A percentile compares a stretch with the other conserved stretches of the same genome.
phyloP scores from a whole-genome alignment of 2,888 invertebrate genomes.

The Stenodema calcarata region DNA sequence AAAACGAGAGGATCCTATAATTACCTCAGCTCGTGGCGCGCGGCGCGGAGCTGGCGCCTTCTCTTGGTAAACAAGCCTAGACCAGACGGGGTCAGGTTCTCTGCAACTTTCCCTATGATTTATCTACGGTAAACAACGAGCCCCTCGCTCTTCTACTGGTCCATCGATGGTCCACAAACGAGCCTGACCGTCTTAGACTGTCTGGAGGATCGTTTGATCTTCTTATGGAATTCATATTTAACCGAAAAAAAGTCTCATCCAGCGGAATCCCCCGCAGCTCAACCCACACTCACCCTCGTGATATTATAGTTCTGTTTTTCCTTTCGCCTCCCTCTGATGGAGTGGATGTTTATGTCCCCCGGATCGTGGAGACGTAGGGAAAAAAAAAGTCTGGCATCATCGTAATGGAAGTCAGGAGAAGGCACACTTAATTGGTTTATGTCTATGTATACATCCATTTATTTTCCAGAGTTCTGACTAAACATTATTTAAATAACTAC shows the following conservation, averaged over 20 bases:
- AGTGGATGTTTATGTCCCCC: constrained; percentile 31
- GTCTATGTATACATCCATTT: neutral
- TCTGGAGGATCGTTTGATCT: constrained; percentile 6
- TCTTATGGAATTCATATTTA: constrained; percentile 11
- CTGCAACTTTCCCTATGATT: constrained; percentile 50
- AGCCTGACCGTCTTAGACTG: neutral
- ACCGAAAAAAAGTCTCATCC: neutral
- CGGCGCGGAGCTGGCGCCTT: constrained; percentile 38
- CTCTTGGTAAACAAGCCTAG: constrained; percentile 46
- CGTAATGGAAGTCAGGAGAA: neutral
- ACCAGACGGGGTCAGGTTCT: constrained; percentile 45
- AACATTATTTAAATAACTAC: neutral
- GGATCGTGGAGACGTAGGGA: neutral
- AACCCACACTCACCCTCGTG: neutral
- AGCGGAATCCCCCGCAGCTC: neutral
- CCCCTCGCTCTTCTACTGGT: neutral
- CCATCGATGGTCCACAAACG: neutral
- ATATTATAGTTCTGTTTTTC: constrained; percentile 39
- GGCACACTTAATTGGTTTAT: neutral
- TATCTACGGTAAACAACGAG: constrained; percentile 48
- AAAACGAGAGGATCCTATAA: constrained; percentile 18
- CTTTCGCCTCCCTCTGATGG: constrained; percentile 17
- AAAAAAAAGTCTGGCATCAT: neutral
- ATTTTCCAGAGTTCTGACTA: neutral
- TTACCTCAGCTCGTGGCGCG: neutral